These are phyloP conservation scores for Corythornis madagascariensis DNA, from an alignment of 2,113 vertebrate genomes.

Conservation along the genomic window DNA sequence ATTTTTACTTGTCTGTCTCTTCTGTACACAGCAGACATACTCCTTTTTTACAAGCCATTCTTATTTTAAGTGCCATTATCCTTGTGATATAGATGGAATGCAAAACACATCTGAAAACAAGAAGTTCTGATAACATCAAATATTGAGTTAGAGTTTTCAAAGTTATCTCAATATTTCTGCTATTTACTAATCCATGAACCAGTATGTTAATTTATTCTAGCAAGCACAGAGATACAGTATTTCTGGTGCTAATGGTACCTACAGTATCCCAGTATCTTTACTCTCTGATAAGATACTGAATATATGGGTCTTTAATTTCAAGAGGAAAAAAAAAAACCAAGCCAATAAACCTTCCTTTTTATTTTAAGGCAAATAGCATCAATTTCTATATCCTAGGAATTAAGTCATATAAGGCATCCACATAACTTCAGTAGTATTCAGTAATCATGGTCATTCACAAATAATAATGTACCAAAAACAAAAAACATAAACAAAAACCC, in stretches of 20 bases:
- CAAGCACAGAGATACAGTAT: not conserved
- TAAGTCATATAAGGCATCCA: not conserved
- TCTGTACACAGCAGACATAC: not conserved
- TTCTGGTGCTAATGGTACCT: not conserved
- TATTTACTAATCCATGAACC: not conserved
- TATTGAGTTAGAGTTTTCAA: not conserved
- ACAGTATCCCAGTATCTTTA: not conserved
- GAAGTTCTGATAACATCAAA: slow-evolving; percentile 10
- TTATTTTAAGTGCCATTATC: not conserved
- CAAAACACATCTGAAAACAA: not conserved
- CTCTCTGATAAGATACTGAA: not conserved
- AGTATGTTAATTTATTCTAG: not conserved
- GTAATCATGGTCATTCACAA: not conserved
- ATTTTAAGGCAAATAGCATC: not conserved
- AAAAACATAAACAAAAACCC: not conserved
- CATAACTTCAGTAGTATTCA: not conserved
- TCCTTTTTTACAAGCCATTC: not conserved
- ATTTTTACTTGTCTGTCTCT: not conserved
- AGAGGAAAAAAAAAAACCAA: not conserved
- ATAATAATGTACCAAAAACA: not conserved
- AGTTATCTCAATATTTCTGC: not conserved
- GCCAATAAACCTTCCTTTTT: not conserved
- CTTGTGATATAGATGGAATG: not conserved
- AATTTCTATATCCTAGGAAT: not conserved
- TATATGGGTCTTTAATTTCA: not conserved